These are phyloP conservation scores for Argentina silus DNA, from an alignment of 2,797 vertebrate genomes.

Conservation along the genomic window DNA sequence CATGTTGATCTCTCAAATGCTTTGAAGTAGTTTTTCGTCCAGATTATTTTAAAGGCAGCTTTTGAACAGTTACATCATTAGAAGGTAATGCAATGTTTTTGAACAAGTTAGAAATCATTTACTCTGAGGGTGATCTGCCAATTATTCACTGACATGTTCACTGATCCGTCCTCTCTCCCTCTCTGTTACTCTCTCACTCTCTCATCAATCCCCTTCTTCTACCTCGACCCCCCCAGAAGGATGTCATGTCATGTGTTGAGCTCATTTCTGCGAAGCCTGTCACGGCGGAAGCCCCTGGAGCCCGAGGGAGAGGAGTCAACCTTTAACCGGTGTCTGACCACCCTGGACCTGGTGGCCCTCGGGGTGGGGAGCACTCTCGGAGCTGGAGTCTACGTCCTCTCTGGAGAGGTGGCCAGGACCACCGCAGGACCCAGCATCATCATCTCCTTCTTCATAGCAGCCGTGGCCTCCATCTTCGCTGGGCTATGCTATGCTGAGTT, in stretches of 20 bases:
- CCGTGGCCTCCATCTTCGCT: conserved; percentile 83
- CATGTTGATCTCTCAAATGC: neutral
- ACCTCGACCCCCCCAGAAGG: conserved; percentile 30
- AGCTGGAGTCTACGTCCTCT: conserved; percentile 84
- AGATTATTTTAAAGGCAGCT: no score
- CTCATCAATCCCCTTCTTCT: conserved; percentile 7
- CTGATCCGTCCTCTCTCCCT: conserved; percentile 31
- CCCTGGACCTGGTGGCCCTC: conserved; percentile 82
- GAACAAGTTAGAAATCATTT: conserved; percentile 13
- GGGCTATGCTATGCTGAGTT: conserved; percentile 88
- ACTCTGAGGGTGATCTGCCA: conserved; percentile 43
- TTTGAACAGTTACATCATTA: neutral
- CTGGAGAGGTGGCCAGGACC: conserved; percentile 85
- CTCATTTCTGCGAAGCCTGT: conserved; percentile 68
- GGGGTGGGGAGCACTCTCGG: conserved; percentile 84
- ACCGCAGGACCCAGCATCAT: conserved; percentile 84
- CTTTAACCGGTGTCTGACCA: conserved; percentile 82
- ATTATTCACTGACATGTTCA: conserved; percentile 60
- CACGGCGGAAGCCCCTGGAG: conserved; percentile 79
- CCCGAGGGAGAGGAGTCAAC: conserved; percentile 72
- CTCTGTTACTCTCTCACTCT: conserved; percentile 7
- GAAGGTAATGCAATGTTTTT: neutral
- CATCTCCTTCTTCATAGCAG: conserved; percentile 87
- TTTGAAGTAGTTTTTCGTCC: neutral
- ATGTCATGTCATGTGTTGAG: conserved; percentile 47